A percentile compares a stretch with the other conserved stretches of the same genome.
These are phyloP conservation scores for Leiothrix lutea DNA, from an alignment of 2,113 vertebrate species.

Conservation along the genomic window DNA sequence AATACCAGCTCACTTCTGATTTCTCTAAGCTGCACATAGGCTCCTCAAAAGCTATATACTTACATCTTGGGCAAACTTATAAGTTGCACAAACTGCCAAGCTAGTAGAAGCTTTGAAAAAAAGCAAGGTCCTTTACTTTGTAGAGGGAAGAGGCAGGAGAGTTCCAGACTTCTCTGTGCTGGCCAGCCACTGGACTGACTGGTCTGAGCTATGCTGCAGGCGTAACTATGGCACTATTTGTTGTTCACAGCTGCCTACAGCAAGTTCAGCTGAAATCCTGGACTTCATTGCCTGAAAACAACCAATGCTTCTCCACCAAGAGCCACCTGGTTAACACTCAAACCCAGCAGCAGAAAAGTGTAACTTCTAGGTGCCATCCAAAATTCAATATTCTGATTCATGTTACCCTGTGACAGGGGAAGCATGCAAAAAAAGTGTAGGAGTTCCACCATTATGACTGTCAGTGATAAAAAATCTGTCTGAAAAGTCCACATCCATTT, in stretches of 20 bases:
- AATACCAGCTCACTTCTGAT: background rate
- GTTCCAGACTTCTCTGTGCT: background rate
- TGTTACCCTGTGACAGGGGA: background rate
- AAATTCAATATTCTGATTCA: background rate
- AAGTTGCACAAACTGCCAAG: background rate
- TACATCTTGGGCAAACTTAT: background rate
- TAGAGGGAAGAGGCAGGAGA: background rate
- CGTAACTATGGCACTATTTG: background rate
- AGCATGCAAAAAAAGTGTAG: background rate
- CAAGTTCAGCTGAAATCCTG: background rate
- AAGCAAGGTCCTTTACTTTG: background rate
- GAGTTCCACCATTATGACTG: background rate
- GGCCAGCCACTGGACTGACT: accelerated
- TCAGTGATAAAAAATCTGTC: background rate
- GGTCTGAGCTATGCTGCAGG: accelerated
- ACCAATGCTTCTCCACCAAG: background rate
- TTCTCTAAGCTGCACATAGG: background rate
- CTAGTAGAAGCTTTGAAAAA: background rate
- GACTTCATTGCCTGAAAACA: background rate
- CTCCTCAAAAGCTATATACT: background rate
- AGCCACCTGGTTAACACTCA: background rate
- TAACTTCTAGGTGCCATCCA: background rate
- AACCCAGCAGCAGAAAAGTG: background rate
- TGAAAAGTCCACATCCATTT: background rate
- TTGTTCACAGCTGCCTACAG: background rate